Percentiles rank a stretch among this genome's conserved stretches.
phyloP scores from a whole-genome alignment of 2,113 vertebrate genomes.

The Oncorhynchus nerka region DNA sequence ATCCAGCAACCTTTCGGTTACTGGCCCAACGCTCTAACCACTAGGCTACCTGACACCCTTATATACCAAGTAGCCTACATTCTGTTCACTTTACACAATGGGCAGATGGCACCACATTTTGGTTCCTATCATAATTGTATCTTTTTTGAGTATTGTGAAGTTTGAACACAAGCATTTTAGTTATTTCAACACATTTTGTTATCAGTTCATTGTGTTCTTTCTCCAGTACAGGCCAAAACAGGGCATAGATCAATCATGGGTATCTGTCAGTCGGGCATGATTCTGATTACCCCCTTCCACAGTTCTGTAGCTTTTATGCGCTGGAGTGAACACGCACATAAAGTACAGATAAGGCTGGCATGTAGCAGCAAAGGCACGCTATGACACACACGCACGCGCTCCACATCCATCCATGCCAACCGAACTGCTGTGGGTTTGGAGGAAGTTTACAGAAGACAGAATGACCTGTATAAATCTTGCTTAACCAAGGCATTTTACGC shows the following conservation, averaged over 20 bases:
- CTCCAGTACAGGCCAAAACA: not conserved
- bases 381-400: not conserved
- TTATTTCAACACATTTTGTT: not conserved
- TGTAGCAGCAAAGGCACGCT: not conserved
- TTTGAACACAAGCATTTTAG: not conserved
- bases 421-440: slow-evolving; percentile 1
- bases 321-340: not conserved
- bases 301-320: not conserved
- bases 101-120: too few relatives aligned
- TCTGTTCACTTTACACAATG: too few relatives aligned
- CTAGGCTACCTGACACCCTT: too few relatives aligned
- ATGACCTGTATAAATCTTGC: slow-evolving; percentile 29
- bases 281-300: slow-evolving; percentile 20
- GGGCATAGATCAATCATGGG: not conserved
- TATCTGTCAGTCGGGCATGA: not conserved
- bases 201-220: not conserved
- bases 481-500: slow-evolving; percentile 18
- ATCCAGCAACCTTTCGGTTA: too few relatives aligned
- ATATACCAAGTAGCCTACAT: too few relatives aligned
- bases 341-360: not conserved
- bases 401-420: not conserved
- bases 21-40: too few relatives aligned
- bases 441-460: not conserved
- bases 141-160: too few relatives aligned
- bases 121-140: too few relatives aligned